Evolutionary conservation across 2,888 invertebrate species (phyloP).

Genomic region (Melitaea athalia): DNA sequence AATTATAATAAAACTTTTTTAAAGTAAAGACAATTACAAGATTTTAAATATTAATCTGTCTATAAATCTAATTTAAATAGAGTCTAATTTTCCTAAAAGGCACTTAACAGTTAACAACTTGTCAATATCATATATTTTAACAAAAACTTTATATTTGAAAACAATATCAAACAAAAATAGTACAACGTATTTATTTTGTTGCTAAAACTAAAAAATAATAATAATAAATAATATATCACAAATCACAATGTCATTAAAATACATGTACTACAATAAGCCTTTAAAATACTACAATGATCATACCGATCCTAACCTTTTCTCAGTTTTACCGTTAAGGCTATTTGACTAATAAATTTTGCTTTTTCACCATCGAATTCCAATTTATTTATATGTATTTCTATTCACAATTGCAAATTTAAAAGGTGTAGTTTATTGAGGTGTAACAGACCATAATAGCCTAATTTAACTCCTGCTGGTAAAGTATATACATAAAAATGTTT

Average conservation of each 20-base stretch:
- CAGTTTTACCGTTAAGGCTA: too few relatives aligned
- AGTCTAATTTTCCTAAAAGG: slow-evolving; percentile 5
- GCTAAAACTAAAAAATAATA: slow-evolving; percentile 2
- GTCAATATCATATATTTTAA: slow-evolving; percentile 1
- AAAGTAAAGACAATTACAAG: background rate
- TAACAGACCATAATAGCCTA: too few relatives aligned
- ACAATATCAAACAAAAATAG: background rate
- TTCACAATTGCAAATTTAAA: too few relatives aligned
- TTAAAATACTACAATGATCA: too few relatives aligned
- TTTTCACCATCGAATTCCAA: too few relatives aligned
- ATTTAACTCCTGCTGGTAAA: too few relatives aligned
- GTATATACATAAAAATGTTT: too few relatives aligned
- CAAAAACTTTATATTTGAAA: background rate
- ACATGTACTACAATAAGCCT: background rate
- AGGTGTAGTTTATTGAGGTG: too few relatives aligned
- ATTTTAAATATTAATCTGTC: background rate
- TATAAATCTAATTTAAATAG: background rate
- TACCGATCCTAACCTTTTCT: too few relatives aligned
- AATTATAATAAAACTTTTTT: background rate
- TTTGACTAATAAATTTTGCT: too few relatives aligned
- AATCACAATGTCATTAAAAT: background rate
- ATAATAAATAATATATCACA: slow-evolving; percentile 8
- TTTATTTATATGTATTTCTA: too few relatives aligned
- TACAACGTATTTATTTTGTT: background rate
- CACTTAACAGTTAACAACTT: slow-evolving; percentile 8